phyloP scores from a whole-genome alignment of 1,140 invertebrate species.

The Calliopsis andreniformis region DNA sequence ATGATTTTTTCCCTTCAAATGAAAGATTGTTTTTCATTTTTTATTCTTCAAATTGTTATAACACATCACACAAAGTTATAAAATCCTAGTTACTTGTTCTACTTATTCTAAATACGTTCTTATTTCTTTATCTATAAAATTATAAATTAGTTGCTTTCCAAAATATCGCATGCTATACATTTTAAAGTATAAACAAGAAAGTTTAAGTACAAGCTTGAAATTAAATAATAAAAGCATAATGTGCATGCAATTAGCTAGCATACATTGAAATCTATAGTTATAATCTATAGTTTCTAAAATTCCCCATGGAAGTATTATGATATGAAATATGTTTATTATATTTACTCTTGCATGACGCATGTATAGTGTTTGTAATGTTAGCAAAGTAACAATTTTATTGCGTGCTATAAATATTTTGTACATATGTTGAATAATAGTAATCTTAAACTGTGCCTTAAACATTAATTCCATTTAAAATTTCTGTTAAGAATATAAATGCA shows the following conservation, averaged over 20 bases:
- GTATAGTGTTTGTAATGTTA: conserved; percentile 30
- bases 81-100: too few species aligned
- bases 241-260: conserved; percentile 19
- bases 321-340: background rate
- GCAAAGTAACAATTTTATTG: conserved; percentile 10
- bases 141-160: background rate
- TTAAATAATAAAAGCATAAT: background rate
- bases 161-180: background rate
- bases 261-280: background rate
- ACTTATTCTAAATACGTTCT: too few species aligned
- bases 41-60: background rate
- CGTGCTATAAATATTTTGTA: conserved; percentile 9
- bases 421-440: conserved; percentile 8
- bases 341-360: conserved; percentile 50
- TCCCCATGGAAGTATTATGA: background rate
- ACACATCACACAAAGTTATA: too few species aligned
- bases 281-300: background rate
- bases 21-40: too few species aligned
- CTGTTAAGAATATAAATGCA: conserved; percentile 17
- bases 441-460: conserved; percentile 4
- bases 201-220: background rate
- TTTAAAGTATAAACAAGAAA: background rate
- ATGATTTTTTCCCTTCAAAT: too few species aligned
- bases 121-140: background rate
- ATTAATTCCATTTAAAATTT: conserved; percentile 20